Evolutionary conservation across 2,888 invertebrate species (phyloP).

Genomic region (Tetranychus piercei): DNA sequence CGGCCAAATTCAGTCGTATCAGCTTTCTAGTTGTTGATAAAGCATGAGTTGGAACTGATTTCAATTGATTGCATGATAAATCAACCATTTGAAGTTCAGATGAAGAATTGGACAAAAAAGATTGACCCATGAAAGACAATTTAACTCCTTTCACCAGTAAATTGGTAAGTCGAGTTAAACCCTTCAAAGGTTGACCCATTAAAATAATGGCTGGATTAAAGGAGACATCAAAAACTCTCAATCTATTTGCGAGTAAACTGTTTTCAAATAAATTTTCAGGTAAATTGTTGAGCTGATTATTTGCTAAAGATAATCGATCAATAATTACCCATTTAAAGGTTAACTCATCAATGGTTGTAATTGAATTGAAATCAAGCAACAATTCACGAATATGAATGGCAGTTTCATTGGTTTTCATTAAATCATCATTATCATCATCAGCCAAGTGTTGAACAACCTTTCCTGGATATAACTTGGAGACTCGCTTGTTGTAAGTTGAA

Average conservation of each 20-base stretch:
- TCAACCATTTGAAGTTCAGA: slow-evolving; percentile 25
- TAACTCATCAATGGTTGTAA: slow-evolving; percentile 45
- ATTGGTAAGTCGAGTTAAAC: slow-evolving; percentile 39
- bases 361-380: slow-evolving; percentile 60
- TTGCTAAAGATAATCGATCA: slow-evolving; percentile 46
- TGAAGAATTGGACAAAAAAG: slow-evolving; percentile 41
- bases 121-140: slow-evolving; percentile 48
- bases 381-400: slow-evolving; percentile 43
- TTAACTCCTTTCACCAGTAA: slow-evolving; percentile 56
- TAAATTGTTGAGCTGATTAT: slow-evolving; percentile 35
- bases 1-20: slow-evolving; percentile 25
- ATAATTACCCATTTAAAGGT: slow-evolving; percentile 51
- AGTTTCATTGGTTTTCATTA: background rate
- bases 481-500: background rate
- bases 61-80: slow-evolving; percentile 25
- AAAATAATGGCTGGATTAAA: slow-evolving; percentile 48
- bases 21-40: slow-evolving; percentile 22
- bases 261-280: slow-evolving; percentile 35
- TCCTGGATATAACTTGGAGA: background rate
- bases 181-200: slow-evolving; percentile 41
- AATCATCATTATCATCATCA: background rate
- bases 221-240: slow-evolving; percentile 26
- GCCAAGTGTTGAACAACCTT: background rate
- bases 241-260: slow-evolving; percentile 10
- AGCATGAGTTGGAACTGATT: slow-evolving; percentile 24